Percentiles rank a stretch among this genome's conserved stretches.
Evolutionary conservation across 2,797 vertebrate species (phyloP).

Genomic region (Neostethus bicornis): DNA sequence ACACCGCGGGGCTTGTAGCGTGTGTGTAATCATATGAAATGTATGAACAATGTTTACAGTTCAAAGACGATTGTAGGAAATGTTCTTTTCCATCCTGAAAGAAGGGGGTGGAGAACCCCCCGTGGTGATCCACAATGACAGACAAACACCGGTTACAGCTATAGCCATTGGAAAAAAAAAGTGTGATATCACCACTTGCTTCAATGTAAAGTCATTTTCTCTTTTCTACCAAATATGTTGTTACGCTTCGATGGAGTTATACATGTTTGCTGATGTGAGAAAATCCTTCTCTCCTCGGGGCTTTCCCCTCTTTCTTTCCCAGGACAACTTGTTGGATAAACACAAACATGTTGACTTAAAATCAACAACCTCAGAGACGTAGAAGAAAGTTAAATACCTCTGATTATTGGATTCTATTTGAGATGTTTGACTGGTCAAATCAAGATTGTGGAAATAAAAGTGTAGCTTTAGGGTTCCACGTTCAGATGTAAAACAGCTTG

Average conservation of each 20-base stretch:
- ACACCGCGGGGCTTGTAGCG: constrained; percentile 8
- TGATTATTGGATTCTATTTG: constrained; percentile 72
- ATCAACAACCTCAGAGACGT: constrained; percentile 32
- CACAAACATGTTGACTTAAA: constrained; percentile 18
- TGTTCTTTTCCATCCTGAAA: constrained; percentile 1
- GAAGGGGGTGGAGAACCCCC: not conserved
- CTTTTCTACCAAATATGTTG: constrained; percentile 37
- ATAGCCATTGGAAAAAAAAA: constrained; percentile 10
- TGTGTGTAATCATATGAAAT: constrained; percentile 52
- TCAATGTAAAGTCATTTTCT: constrained; percentile 29
- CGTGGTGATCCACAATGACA: constrained; percentile 17
- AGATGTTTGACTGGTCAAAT: constrained; percentile 70
- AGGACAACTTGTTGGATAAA: constrained; percentile 42
- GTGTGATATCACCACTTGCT: constrained; percentile 42
- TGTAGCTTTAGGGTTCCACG: constrained; percentile 28
- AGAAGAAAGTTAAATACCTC: constrained; percentile 76
- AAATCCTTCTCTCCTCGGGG: constrained; percentile 52
- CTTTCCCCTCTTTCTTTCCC: constrained; percentile 49
- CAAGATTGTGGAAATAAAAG: constrained; percentile 61
- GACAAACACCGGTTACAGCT: constrained; percentile 9
- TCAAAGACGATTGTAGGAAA: constrained; percentile 41
- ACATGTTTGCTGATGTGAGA: constrained; percentile 51
- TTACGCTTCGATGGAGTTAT: constrained; percentile 49
- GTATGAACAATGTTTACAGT: constrained; percentile 53
- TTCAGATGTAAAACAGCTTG: constrained; percentile 53